These are phyloP conservation scores for Pardalotus punctatus DNA, from an alignment of 2,113 vertebrate species.

Conservation along the genomic window DNA sequence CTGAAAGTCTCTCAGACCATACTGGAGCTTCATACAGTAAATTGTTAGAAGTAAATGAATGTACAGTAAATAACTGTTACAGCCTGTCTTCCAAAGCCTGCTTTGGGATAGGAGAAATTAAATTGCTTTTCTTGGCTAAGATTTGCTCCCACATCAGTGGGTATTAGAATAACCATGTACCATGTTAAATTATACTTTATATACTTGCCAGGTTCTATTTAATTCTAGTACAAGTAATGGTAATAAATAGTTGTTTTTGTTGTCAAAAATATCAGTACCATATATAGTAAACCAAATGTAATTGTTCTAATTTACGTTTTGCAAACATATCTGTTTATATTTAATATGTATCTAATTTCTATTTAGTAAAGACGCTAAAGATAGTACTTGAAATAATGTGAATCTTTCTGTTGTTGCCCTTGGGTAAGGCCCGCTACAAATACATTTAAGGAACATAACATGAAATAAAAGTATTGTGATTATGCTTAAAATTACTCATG, in stretches of 20 bases:
- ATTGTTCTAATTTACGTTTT: neutral
- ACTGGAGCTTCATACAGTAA: neutral
- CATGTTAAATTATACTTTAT: constrained; percentile 51
- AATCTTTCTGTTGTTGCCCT: neutral
- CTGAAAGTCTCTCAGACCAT: neutral
- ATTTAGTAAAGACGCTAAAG: neutral
- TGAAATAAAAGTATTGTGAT: constrained; percentile 2
- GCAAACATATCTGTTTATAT: neutral
- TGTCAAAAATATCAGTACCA: neutral
- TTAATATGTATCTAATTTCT: neutral
- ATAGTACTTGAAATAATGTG: neutral
- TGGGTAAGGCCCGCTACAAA: neutral
- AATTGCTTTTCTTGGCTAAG: constrained; percentile 45
- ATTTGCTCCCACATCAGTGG: constrained; percentile 41
- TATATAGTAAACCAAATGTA: neutral
- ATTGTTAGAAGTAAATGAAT: neutral
- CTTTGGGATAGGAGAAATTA: neutral
- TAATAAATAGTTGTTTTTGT: neutral
- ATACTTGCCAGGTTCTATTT: constrained; percentile 37
- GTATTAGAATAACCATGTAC: constrained; percentile 54
- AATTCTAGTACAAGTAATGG: constrained; percentile 21
- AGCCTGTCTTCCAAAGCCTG: neutral
- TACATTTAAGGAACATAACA: neutral
- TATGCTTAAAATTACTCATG: neutral
- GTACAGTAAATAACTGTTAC: neutral